phyloP scores from a whole-genome alignment of 2,888 invertebrate species.

The Drepanosiphum platanoidis region DNA sequence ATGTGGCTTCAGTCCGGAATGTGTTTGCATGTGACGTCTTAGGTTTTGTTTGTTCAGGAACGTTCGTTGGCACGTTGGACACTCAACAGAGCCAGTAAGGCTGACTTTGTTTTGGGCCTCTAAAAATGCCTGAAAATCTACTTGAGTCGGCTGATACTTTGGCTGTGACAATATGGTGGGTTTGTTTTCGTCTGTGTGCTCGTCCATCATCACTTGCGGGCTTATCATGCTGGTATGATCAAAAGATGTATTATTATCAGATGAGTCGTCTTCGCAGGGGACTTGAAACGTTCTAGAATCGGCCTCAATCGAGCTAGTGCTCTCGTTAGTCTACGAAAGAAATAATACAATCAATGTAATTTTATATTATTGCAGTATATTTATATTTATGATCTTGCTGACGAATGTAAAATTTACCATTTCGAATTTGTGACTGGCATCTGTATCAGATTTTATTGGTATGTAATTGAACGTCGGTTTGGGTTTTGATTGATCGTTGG shows the following conservation, averaged over 20 bases:
- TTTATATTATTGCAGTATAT: not conserved
- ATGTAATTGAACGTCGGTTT: conserved; percentile 45
- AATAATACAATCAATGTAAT: not conserved
- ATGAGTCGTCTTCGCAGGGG: conserved; percentile 43
- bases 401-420: not conserved
- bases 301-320: conserved; percentile 22
- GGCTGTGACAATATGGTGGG: conserved; percentile 39
- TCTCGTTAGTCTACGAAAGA: conserved; percentile 36
- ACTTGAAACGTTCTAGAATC: conserved; percentile 37
- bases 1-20: conserved; percentile 65
- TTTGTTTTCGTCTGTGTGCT: conserved; percentile 56
- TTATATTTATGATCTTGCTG: not conserved
- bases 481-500: conserved; percentile 36
- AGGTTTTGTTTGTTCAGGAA: conserved; percentile 64
- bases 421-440: conserved; percentile 35
- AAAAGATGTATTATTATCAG: conserved; percentile 36
- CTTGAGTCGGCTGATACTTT: conserved; percentile 48
- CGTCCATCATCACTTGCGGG: conserved; percentile 60
- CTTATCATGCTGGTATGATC: conserved; percentile 46
- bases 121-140: conserved; percentile 50
- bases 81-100: conserved; percentile 52
- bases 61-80: conserved; percentile 63
- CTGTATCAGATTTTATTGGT: conserved; percentile 39
- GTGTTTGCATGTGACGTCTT: conserved; percentile 64
- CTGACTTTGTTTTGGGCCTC: conserved; percentile 45